phyloP scores from a whole-genome alignment of 92 coral and sea anemone species.

The Isaurus tuberculatus region DNA sequence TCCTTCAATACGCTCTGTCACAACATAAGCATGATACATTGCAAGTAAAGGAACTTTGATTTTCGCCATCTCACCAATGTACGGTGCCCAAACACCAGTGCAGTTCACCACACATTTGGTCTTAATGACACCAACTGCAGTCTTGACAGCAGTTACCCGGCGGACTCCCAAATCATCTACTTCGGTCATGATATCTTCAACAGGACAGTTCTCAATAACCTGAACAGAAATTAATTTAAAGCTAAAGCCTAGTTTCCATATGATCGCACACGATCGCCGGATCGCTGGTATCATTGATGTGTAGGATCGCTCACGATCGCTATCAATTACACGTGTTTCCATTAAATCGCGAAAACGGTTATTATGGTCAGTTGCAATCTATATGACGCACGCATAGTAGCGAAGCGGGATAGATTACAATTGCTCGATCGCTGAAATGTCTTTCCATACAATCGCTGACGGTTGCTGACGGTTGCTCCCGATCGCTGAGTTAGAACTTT shows the following conservation, averaged over 20 bases:
- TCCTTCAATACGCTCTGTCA: constrained; percentile 95
- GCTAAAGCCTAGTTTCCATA: no score
- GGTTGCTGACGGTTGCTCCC: no score
- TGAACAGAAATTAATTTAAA: neutral
- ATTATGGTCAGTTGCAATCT: no score
- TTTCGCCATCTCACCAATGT: constrained; percentile 83
- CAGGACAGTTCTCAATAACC: constrained; percentile 93
- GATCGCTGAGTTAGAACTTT: no score
- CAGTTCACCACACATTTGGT: constrained; percentile 90
- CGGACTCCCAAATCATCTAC: constrained; percentile 90
- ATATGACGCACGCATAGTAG: no score
- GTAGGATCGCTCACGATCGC: no score
- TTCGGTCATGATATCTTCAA: constrained; percentile 87
- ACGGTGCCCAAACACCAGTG: constrained; percentile 97
- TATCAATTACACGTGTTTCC: no score
- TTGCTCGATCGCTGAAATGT: no score
- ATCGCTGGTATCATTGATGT: neutral
- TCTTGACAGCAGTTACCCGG: constrained; percentile 85
- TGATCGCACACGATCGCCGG: no score
- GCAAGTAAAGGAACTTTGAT: constrained; percentile 92
- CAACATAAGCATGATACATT: constrained; percentile 96
- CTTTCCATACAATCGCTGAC: no score
- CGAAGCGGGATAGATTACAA: no score
- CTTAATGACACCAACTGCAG: constrained; percentile 82
- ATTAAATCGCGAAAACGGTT: no score